phyloP scores from a whole-genome alignment of 2,888 invertebrate species.

The Meloe dianella region DNA sequence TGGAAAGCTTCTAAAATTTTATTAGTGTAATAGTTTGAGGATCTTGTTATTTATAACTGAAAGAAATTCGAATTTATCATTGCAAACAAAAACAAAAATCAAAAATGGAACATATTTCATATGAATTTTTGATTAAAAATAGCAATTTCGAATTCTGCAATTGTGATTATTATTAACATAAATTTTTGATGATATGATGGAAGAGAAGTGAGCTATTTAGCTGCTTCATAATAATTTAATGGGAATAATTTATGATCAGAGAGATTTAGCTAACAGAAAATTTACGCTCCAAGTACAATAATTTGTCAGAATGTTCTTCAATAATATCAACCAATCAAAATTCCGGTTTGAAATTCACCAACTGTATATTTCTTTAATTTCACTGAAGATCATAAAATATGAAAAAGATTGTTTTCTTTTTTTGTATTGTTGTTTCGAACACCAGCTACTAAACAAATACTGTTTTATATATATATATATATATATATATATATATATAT shows the following conservation, averaged over 20 bases:
- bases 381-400: background rate
- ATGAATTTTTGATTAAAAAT: conserved; percentile 2
- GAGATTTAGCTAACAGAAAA: conserved; percentile 7
- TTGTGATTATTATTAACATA: conserved; percentile 6
- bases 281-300: background rate
- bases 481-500: too few species aligned
- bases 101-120: background rate
- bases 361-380: too few species aligned
- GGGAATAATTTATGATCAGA: conserved; percentile 1
- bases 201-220: background rate
- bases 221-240: conserved; percentile 16
- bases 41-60: conserved; percentile 17
- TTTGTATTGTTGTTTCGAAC: too few species aligned
- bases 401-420: too few species aligned
- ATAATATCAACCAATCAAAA: conserved; percentile 1
- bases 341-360: background rate
- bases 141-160: background rate
- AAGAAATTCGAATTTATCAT: conserved; percentile 12
- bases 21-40: conserved; percentile 10
- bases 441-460: too few species aligned
- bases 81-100: background rate
- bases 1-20: conserved; percentile 15
- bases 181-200: background rate
- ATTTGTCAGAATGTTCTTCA: conserved; percentile 1
- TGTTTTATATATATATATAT: too few species aligned